Base-by-base conservation (phyloP, 2,888 invertebrate species). In the Clusia tigrina region DNA sequence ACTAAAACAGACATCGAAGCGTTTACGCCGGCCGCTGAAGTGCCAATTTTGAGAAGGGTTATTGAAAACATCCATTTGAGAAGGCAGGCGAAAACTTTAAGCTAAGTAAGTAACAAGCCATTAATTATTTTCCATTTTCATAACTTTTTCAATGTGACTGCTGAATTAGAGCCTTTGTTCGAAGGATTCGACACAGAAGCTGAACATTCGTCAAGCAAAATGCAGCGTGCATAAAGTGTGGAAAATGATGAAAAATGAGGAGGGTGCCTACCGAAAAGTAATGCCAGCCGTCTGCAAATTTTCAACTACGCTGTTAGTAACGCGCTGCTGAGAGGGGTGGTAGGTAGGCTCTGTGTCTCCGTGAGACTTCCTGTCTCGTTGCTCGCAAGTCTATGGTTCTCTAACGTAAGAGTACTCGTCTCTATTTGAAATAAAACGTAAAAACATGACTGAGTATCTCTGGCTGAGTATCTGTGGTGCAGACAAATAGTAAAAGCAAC, bases 101-200 rank as follows among this genome's bases (percentile, higher is more conserved):
- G n/a, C n/a, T n/a, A n/a, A n/a, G n/a, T 48, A 48, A 20, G 18
- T 48, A 48, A 48, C 48, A 20, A 18, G 48, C 22, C 48, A 48
- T 48, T 48, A 48, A 48, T 48, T 48, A 48, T 48, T 48, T 48
- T 6, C 32, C 48, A 18, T 20, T 42, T n/a, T 10, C 42, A n/a
- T 9, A 32, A 12, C 5, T 12, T 32, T 32, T 12, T 32, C 12
- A 32, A 9, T 32, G 32, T 32, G 5, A 12, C 6, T 32, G n/a
- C n/a, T n/a, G n/a, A n/a, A n/a, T n/a, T n/a, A n/a, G n/a, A n/a
- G n/a, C n/a, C n/a, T n/a, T n/a, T n/a, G n/a, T n/a, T n/a, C n/a
- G n/a, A n/a, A n/a, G n/a, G n/a, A n/a, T n/a, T n/a, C n/a, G n/a
- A n/a, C n/a, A n/a, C n/a, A n/a, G 2, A 22, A 20, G 2, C 20